A percentile compares a stretch with the other conserved stretches of the same genome.
Conservation (phyloP, 2,888 invertebrate genomes). For the Automeris io region DNA sequence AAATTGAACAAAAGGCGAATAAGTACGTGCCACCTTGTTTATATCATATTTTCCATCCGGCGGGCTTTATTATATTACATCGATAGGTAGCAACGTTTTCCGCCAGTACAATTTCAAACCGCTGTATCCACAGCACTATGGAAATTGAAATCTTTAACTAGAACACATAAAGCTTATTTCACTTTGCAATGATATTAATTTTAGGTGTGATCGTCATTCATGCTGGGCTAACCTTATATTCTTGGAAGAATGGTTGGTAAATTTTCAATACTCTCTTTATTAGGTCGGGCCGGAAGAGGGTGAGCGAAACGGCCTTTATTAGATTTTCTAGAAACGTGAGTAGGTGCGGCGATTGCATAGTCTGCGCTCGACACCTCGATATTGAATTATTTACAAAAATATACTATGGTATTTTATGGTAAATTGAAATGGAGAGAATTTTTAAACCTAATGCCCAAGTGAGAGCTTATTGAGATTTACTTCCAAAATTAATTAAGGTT, state of each 20-base stretch:
- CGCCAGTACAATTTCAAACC: slow-evolving; percentile 39
- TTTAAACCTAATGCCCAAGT: too few relatives aligned
- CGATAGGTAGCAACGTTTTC: slow-evolving; percentile 39
- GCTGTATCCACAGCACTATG: slow-evolving; percentile 12
- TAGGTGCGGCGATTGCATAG: slow-evolving; percentile 44
- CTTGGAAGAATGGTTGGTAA: slow-evolving; percentile 74
- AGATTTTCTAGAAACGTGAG: slow-evolving; percentile 70
- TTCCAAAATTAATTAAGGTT: too few relatives aligned
- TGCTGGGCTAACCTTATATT: slow-evolving; percentile 68
- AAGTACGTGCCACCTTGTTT: slow-evolving; percentile 36
- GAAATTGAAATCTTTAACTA: slow-evolving; percentile 15
- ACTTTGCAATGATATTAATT: slow-evolving; percentile 15
- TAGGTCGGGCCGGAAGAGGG: slow-evolving; percentile 66
- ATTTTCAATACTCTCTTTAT: slow-evolving; percentile 78
- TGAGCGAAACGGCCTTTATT: slow-evolving; percentile 68
- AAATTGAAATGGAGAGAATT: too few relatives aligned
- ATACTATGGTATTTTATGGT: not conserved
- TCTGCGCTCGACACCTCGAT: slow-evolving; percentile 51
- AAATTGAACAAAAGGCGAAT: slow-evolving; percentile 10
- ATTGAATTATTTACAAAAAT: slow-evolving; percentile 34
- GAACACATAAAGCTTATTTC: slow-evolving; percentile 23
- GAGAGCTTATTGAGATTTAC: too few relatives aligned
- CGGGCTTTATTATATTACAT: slow-evolving; percentile 53
- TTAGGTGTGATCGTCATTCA: slow-evolving; percentile 50
- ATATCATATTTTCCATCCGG: slow-evolving; percentile 54